phyloP scores from a whole-genome alignment of 2,888 invertebrate species.

The Elmis aenea region DNA sequence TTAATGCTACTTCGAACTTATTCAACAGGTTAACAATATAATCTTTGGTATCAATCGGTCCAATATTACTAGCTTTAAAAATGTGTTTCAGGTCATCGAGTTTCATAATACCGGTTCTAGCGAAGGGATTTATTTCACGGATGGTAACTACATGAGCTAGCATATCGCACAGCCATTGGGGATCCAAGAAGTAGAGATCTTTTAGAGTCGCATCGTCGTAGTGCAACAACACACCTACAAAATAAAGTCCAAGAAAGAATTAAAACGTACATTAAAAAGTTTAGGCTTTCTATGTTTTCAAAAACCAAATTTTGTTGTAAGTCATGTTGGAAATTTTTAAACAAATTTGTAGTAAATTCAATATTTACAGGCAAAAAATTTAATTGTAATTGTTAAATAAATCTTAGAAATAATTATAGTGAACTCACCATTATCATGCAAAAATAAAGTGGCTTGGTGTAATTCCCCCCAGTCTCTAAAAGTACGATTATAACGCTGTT shows the following conservation, averaged over 20 bases:
- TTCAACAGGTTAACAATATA: constrained; percentile 88
- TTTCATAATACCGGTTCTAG: constrained; percentile 88
- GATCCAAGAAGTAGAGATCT: constrained; percentile 93
- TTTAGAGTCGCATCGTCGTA: constrained; percentile 92
- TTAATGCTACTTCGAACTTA: constrained; percentile 95
- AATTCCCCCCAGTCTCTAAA: constrained; percentile 88
- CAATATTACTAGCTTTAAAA: constrained; percentile 81
- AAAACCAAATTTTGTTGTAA: no score
- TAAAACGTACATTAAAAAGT: no score
- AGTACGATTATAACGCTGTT: constrained; percentile 62
- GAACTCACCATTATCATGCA: constrained; percentile 86
- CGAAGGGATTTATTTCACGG: constrained; percentile 95
- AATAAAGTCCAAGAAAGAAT: not conserved
- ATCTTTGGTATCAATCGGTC: constrained; percentile 63
- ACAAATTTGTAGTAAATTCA: no score
- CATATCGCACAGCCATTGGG: constrained; percentile 98
- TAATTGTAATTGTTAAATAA: no score
- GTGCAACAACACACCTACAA: constrained; percentile 78
- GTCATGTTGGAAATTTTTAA: no score
- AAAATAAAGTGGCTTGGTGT: constrained; percentile 92
- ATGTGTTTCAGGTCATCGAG: constrained; percentile 86
- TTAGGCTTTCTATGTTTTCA: no score
- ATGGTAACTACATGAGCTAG: constrained; percentile 95
- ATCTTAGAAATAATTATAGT: no score
- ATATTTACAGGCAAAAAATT: no score